Evolutionary conservation across 2,113 vertebrate genomes (phyloP).

Genomic region (Menura novaehollandiae): DNA sequence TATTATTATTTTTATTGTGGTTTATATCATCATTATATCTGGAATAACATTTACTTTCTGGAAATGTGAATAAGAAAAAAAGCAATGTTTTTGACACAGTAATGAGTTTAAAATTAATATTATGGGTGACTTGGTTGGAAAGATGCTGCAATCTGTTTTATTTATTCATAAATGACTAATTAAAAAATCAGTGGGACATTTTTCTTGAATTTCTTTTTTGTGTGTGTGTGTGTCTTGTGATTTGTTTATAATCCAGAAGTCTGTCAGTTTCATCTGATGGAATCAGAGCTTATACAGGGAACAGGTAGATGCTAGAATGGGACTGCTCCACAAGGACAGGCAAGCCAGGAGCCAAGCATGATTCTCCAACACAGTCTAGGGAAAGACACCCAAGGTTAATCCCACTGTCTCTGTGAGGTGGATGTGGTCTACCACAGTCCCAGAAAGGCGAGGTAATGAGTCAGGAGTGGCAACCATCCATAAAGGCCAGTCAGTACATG

Average conservation of each 20-base stretch:
- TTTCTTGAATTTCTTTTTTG: neutral
- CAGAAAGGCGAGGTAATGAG: accelerated
- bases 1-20: neutral
- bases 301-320: neutral
- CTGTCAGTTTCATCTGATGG: neutral
- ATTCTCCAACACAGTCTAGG: too few species aligned
- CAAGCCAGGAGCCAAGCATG: neutral
- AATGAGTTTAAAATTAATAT: neutral
- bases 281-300: neutral
- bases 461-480: neutral
- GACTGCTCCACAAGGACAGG: neutral
- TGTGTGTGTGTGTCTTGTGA: neutral
- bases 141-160: neutral
- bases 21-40: neutral
- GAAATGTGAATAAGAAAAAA: neutral
- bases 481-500: neutral
- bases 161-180: neutral
- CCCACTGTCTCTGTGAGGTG: too few species aligned
- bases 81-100: neutral
- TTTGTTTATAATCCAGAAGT: neutral
- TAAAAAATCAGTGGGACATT: neutral
- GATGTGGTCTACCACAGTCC: neutral
- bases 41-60: neutral
- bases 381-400: neutral
- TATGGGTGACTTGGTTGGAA: neutral